These are phyloP conservation scores for Apamea anceps DNA, from an alignment of 2,888 invertebrate genomes.

Conservation along the genomic window DNA sequence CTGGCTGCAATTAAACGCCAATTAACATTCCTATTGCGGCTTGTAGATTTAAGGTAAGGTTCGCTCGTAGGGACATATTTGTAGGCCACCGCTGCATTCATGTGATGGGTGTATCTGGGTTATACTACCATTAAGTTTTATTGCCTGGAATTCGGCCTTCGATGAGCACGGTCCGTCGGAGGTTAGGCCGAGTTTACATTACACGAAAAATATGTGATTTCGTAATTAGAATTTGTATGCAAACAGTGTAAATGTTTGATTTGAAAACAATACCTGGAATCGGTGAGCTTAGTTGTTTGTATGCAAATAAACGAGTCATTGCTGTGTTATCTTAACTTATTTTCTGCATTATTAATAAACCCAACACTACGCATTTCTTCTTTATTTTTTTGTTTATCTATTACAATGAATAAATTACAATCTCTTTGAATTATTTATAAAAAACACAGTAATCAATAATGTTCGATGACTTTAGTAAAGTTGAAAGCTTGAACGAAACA, in stretches of 20 bases:
- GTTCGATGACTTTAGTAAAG: constrained; percentile 3
- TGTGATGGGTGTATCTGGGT: constrained; percentile 84
- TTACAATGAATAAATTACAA: neutral
- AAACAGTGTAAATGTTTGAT: constrained; percentile 58
- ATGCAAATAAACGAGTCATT: constrained; percentile 7
- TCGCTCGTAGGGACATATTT: constrained; percentile 75
- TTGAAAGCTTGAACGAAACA: constrained; percentile 25
- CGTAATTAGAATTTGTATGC: constrained; percentile 64
- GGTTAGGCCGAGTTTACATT: constrained; percentile 67
- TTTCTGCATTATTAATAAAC: neutral
- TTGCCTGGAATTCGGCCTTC: constrained; percentile 83
- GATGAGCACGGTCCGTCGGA: constrained; percentile 68
- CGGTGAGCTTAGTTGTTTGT: constrained; percentile 17
- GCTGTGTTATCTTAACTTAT: neutral
- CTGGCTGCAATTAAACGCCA: constrained; percentile 69
- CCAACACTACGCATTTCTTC: neutral
- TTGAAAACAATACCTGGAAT: constrained; percentile 37
- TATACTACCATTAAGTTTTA: constrained; percentile 82
- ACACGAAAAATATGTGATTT: constrained; percentile 63
- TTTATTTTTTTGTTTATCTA: too few relatives aligned
- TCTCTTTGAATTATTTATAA: neutral
- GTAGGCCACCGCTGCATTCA: constrained; percentile 72
- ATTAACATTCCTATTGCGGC: constrained; percentile 73
- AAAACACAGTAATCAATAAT: neutral
- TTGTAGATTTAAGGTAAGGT: constrained; percentile 71